Conservation (phyloP, 2,113 vertebrate species). For the Pycnonotus jocosus region DNA sequence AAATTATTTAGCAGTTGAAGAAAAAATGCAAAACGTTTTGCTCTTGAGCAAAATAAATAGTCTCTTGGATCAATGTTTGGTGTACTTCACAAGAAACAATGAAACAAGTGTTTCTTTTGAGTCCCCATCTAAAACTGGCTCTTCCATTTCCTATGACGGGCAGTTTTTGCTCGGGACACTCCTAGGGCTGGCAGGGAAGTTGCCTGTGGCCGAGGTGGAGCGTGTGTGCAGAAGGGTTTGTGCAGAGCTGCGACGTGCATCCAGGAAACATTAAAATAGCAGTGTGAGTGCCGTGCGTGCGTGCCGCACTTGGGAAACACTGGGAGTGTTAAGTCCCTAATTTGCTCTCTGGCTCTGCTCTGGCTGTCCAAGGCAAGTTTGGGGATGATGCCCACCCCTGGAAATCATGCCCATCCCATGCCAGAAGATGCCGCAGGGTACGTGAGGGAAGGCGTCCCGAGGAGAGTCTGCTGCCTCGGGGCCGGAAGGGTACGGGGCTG, state of each 20-base stretch:
- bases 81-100: not conserved
- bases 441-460: not conserved
- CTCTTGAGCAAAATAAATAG: not conserved
- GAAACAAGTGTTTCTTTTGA: not conserved
- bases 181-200: not conserved
- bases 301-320: not conserved
- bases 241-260: not conserved
- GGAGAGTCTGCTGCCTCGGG: not conserved
- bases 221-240: not conserved
- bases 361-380: not conserved
- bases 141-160: not conserved
- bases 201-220: not conserved
- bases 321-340: not conserved
- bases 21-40: not conserved
- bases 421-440: not conserved
- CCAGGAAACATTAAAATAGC: constrained; percentile 21
- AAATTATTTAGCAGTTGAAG: not conserved
- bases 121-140: not conserved
- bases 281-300: not conserved
- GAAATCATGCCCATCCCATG: not conserved
- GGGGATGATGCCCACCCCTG: not conserved
- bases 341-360: not conserved
- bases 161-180: not conserved
- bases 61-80: not conserved
- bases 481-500: not conserved